Evolutionary conservation across 2,113 vertebrate species (phyloP), one percentile per base, ranked within the genome.

Genomic region (Grammatotria lemairii): DNA sequence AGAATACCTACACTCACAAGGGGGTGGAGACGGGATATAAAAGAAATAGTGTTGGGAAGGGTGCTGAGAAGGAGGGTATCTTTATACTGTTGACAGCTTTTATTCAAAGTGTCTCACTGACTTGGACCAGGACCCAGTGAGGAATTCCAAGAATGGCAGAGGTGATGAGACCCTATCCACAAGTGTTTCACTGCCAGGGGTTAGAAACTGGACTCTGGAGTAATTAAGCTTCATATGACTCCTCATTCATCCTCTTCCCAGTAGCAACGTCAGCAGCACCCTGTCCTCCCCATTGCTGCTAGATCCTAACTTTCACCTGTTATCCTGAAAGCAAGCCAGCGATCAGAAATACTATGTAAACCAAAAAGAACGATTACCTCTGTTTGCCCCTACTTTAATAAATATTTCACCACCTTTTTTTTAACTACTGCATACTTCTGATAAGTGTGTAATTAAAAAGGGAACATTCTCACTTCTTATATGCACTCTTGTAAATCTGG

Each of bases 141-240:
- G 81, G 87, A 92, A 96, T 96, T 95, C 88, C 86, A 26, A 23
- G 87, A 88, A 92, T 91, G 90, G 81, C 85, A 75, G 80, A 90
- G 82, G 85, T 33, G 49, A 89, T 90, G 90, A 91, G 90, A 92
- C 73, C 73, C 87, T 81, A 81, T 93, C 91, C 88, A 85, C 93
- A 82, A 86, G 86, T 81, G 54, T 68, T 70, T 28, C 81, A 35
- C 90, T 91, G 87, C 83, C 88, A 40, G 63, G 70, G 65, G 54
- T 87, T 90, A 84, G 95, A 95, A 96, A 96, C 91, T 21, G 65
- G 89, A 96, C 83, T 35, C 92, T 38, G 8, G n/a, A 47, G 93
- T 75, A 91, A 92, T 93, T 91, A 94, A 91, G 84, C 57, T 45
- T 51, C 57, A n/a, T 63, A 88, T 87, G 81, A 57, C 47, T 47